Base-by-base conservation (phyloP, 2,113 vertebrate species). In the Melanerpes formicivorus region DNA sequence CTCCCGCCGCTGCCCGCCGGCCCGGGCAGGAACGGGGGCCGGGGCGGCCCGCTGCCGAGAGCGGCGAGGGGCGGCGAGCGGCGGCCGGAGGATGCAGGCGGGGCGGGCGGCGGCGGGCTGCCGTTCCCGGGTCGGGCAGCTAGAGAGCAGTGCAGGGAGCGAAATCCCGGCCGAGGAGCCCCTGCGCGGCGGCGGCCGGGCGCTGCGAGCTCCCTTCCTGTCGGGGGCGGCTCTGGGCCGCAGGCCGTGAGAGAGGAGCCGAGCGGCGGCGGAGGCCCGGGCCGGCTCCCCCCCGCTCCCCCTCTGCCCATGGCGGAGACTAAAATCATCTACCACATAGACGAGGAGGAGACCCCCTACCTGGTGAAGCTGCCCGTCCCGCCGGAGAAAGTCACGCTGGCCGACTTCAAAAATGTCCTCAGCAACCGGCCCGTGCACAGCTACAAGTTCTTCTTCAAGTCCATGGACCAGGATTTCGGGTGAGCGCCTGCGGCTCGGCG, bases 401-500 rank as follows among this genome's bases (percentile, higher is more conserved):
- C 98, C 58, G 99, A 99, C 98, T 99, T 99, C 96, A 99, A 99
- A 98, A 98, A 98, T 98, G 99, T 99, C 97, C 99, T 99, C 97
- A 99, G 98, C 98, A 99, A 98, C 94, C 98, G 99, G 74, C 98
- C 99, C 17, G 98, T 98, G 97, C 98, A 98, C 87, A 98, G 98
- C 98, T 99, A 99, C 98, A 99, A 99, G 98, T 99, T 99, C 98
- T 99, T 99, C 98, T 99, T 99, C 97, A 99, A 99, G 97, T 99
- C 99, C 77, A 99, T 99, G 99, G 99, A 99, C 97, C 99, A 99
- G 98, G 99, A 99, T 98, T 99, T 99, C 95, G 99, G 99, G 99
- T 99, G 88, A 98, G 99, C 97, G 87, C 65, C 76, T 73, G 46
- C 80, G 72, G 30, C 64, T 52, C 91, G 40, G 18, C 32, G 50